A percentile compares a stretch with the other conserved stretches of the same genome.
phyloP scores from a whole-genome alignment of 2,888 invertebrate genomes.

The Blastobasis lacticolella region DNA sequence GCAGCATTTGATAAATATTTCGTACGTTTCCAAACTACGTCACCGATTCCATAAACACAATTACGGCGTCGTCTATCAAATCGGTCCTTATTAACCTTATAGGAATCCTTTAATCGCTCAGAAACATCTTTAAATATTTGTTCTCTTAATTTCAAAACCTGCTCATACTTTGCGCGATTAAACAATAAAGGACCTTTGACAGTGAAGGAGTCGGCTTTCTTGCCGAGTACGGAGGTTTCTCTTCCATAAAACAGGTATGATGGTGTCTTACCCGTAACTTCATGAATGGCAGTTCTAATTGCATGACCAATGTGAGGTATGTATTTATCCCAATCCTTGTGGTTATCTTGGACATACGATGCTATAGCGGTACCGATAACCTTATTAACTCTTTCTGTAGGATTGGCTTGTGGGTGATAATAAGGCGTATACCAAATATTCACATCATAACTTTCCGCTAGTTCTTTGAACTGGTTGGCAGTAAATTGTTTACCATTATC shows the following conservation, averaged over 20 bases:
- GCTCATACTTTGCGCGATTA: too few species aligned
- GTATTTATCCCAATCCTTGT: conserved; percentile 18
- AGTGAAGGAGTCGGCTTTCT: too few species aligned
- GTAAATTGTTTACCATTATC: conserved; percentile 16
- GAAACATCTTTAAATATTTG: too few species aligned
- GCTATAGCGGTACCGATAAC: conserved; percentile 24
- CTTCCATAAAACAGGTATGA: not conserved
- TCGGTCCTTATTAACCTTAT: too few species aligned
- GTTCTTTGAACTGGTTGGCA: conserved; percentile 6
- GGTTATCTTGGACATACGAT: conserved; percentile 14
- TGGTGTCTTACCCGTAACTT: not conserved
- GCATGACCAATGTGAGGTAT: conserved; percentile 22
- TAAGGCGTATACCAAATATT: conserved; percentile 10
- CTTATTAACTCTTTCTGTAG: conserved; percentile 27
- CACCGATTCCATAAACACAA: too few species aligned
- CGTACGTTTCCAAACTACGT: too few species aligned
- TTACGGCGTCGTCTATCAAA: too few species aligned
- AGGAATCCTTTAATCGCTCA: too few species aligned
- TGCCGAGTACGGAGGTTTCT: not conserved
- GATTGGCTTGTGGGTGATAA: conserved; percentile 31
- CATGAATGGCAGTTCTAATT: conserved; percentile 12
- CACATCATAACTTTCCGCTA: conserved; percentile 1
- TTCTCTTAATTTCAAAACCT: too few species aligned
- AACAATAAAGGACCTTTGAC: too few species aligned
- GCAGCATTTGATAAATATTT: too few species aligned